Evolutionary conservation across 37 sponge, comb jelly and placozoan species (phyloP), one percentile per base, ranked within the genome.

Genomic region (Spongilla lacustris): DNA sequence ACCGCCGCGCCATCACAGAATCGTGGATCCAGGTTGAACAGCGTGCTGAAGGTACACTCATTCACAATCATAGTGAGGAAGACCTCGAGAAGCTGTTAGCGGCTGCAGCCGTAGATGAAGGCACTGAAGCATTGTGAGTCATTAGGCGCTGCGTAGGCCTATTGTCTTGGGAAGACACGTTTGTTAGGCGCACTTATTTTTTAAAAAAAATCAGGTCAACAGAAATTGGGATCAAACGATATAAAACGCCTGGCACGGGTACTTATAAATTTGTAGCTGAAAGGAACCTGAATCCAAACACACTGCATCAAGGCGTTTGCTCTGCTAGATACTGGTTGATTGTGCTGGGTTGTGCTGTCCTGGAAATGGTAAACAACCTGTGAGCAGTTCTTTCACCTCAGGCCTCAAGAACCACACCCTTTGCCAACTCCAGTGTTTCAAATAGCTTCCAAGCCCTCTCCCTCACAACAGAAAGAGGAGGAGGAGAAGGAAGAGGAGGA

Each of bases 71-170:
- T 68, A 83, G 83, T 49, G 68, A 69, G 77, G 82, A 88, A 30
- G 83, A 88, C 41, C 28, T 88, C 82, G 74, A 83, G 77, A 70
- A 88, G 77, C 83, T 88, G 13, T 76, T 88, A 58, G 83, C 83
- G 19, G 36, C 68, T 69, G 88, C 88, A 25, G 88, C 66, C 25
- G 82, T 78, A 34, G 88, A 88, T 0, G 83, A 82, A 58, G 85
- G 36, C 35, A 30, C 17, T 79, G 58, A 58, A 13, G 21, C 11
- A 17, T 58, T 58, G 58, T 58, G 11, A 58, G 58, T 58, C 41
- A 41, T 41, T 41, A 6, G 3, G 41, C 41, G 41, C n/a, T n/a
- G n/a, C n/a, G 46, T 46, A 46, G 46, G 8, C 41, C 6, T 41
- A 41, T 6, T 41, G 41, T 41, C 3, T 6, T 41, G 41, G 41